Percentiles rank a stretch among this genome's conserved stretches.
Conservation (phyloP, 1,140 invertebrate genomes). For the Sesamia nonagrioides region DNA sequence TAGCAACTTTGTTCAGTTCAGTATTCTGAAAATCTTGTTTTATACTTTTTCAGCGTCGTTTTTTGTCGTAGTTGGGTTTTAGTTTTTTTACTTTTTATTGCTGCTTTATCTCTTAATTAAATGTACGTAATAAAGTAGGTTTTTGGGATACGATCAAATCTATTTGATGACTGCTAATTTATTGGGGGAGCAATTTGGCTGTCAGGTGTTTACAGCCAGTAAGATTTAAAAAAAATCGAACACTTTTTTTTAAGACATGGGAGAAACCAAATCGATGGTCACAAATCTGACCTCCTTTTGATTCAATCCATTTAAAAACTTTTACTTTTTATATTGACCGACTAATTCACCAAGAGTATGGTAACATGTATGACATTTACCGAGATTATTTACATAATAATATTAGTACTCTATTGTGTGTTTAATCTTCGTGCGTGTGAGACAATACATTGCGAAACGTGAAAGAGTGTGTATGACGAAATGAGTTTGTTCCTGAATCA, state of each 20-base stretch:
- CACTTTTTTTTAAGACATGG: neutral
- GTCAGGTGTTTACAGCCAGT: neutral
- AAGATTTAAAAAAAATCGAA: neutral
- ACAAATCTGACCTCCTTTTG: constrained; percentile 5
- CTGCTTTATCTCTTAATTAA: constrained; percentile 23
- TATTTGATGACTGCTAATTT: neutral
- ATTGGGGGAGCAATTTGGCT: neutral
- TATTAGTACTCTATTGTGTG: constrained; percentile 4
- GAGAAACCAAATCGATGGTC: neutral
- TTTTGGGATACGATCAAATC: constrained; percentile 18
- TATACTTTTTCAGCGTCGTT: too few relatives aligned
- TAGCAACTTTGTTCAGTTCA: too few relatives aligned
- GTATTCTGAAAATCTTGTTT: too few relatives aligned
- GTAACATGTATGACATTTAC: neutral
- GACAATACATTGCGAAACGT: constrained; percentile 38
- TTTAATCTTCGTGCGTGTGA: constrained; percentile 16
- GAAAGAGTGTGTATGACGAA: constrained; percentile 3
- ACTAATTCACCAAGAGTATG: neutral
- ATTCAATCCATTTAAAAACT: neutral
- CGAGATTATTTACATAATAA: constrained; percentile 24
- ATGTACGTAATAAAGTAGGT: constrained; percentile 22
- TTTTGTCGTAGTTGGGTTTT: too few relatives aligned
- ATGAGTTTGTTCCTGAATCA: constrained; percentile 15
- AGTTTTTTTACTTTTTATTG: too few relatives aligned
- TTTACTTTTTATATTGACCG: constrained; percentile 3